Base-by-base conservation (phyloP, 2,113 vertebrate genomes). In the Macheiramphus alcinus region DNA sequence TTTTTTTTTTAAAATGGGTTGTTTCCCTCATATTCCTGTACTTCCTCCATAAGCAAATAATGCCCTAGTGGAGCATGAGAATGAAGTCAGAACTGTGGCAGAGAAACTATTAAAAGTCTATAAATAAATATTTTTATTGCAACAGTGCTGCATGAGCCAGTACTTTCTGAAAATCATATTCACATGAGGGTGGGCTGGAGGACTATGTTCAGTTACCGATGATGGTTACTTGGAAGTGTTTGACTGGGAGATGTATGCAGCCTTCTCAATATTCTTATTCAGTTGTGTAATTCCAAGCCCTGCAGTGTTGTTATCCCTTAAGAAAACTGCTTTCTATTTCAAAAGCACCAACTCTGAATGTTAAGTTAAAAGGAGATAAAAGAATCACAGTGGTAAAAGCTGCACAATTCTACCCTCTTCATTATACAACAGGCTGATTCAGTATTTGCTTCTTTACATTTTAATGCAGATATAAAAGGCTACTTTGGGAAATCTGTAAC, bases 271-370 rank as follows among this genome's bases (percentile, higher is more conserved):
- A 96, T 97, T 98, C 97, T 96, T 96, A 96, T 97, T 96, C 94
- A 97, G 93, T 86, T 97, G 97, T 97, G 93, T 97, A 94, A 97
- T 97, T 97, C 97, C 92, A 95, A 94, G 93, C 48, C 78, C 63
- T 97, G 82, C 88, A 96, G 94, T 78, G 91, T 79, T 94, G 86
- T 91, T 92, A 80, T 97, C 97, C 97, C 97, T 87, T 53, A 98
- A 98, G 98, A 98, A 96, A 97, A 97, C 93, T 56, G 88, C 85
- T 96, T 97, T 96, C 91, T 97, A 55, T 98, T 97, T 97, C 96
- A 98, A 94, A 97, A 97, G 91, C 92, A 91, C 86, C 84, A 95
- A 73, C 95, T 90, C 94, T 95, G 97, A 97, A 97, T 97, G 93
- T 88, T 98, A 97, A 98, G 97, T 97, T 89, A 91, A 96, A 95